Evolutionary conservation across 2,797 vertebrate genomes (phyloP).

Genomic region (Valencia hispanica): DNA sequence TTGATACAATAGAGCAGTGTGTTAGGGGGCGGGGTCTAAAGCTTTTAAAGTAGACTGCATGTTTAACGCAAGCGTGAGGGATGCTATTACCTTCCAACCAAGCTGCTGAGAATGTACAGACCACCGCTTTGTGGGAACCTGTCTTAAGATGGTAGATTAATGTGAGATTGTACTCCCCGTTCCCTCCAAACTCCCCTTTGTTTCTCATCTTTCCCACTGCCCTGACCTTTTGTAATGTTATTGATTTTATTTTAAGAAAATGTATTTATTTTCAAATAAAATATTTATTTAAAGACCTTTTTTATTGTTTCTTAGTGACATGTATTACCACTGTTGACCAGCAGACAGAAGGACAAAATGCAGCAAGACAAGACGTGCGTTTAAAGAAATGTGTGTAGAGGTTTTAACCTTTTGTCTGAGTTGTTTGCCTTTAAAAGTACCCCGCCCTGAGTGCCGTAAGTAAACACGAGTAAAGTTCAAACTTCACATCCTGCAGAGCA

Average conservation of each 20-base stretch:
- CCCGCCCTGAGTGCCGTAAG: not conserved
- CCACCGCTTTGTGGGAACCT: slow-evolving; percentile 59
- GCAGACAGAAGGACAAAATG: not conserved
- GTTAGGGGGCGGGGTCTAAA: slow-evolving; percentile 55
- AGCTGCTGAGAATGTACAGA: slow-evolving; percentile 74
- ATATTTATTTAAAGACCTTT: slow-evolving; percentile 85
- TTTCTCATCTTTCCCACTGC: slow-evolving; percentile 39
- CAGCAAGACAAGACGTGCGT: not conserved
- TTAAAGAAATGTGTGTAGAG: not conserved
- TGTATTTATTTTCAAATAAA: slow-evolving; percentile 90
- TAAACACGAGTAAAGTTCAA: slow-evolving; percentile 1
- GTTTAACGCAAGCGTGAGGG: slow-evolving; percentile 39
- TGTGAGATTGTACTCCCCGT: slow-evolving; percentile 76
- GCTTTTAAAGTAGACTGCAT: slow-evolving; percentile 70
- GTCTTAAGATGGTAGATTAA: slow-evolving; percentile 70
- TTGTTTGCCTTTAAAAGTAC: not conserved
- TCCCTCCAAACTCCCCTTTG: slow-evolving; percentile 18
- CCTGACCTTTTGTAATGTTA: slow-evolving; percentile 83
- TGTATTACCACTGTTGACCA: not conserved
- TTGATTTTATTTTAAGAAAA: slow-evolving; percentile 87
- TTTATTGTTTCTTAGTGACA: slow-evolving; percentile 17
- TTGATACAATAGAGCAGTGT: slow-evolving; percentile 57
- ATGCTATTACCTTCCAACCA: slow-evolving; percentile 55
- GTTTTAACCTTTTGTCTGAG: not conserved
- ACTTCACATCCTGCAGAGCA: not conserved